phyloP scores from a whole-genome alignment of 2,888 invertebrate genomes.

The Eutolmus rufibarbis region DNA sequence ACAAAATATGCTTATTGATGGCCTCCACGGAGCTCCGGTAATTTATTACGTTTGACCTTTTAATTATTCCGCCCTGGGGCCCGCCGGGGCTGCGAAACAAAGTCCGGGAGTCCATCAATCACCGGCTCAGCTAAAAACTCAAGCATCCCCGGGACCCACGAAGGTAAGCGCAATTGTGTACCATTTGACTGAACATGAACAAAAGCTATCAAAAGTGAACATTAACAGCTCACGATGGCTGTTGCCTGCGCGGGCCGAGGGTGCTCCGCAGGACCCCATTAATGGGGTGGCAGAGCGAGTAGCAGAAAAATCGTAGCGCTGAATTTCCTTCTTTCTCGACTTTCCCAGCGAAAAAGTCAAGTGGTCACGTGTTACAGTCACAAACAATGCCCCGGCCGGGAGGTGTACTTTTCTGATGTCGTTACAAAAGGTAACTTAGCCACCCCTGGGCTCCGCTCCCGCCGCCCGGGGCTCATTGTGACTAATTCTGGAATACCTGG shows the following conservation, averaged over 20 bases:
- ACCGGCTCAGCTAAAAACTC: conserved; percentile 19
- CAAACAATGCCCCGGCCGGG: conserved; percentile 26
- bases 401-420: conserved; percentile 13
- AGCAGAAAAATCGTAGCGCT: conserved; percentile 23
- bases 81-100: background rate
- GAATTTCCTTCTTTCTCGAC: background rate
- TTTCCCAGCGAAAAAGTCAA: conserved; percentile 42
- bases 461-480: background rate
- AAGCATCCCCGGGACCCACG: conserved; percentile 12
- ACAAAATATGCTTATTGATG: background rate
- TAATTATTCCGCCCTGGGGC: background rate
- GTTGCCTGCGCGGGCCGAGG: conserved; percentile 11
- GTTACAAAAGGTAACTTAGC: conserved; percentile 36
- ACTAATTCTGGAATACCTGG: conserved; percentile 40
- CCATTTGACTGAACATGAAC: conserved; percentile 40
- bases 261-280: conserved; percentile 27
- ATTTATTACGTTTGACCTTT: conserved; percentile 15
- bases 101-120: conserved; percentile 23
- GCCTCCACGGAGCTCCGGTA: background rate
- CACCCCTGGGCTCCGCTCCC: background rate
- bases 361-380: conserved; percentile 45
- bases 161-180: conserved; percentile 36
- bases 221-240: conserved; percentile 39
- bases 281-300: conserved; percentile 37
- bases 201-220: conserved; percentile 41